Base-by-base conservation (phyloP, 2,888 invertebrate species). In the Eupithecia vulgata region DNA sequence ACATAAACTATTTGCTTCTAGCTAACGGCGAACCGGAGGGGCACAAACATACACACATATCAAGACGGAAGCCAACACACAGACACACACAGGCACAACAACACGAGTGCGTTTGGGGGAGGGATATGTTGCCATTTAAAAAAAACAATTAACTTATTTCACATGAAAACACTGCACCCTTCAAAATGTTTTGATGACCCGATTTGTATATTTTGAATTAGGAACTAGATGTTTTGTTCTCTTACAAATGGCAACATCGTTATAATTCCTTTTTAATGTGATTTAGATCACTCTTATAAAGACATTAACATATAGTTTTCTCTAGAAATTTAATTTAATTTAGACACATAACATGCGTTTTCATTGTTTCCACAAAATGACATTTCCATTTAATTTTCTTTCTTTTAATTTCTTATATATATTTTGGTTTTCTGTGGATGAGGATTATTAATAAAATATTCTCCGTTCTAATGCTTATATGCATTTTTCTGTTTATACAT, bases 281-380 rank as follows among this genome's bases (percentile, higher is more conserved):
- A 94, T 92, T 80, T 92, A 91, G 89, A 91, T 94, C 93, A 93
- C 94, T 87, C 87, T 87, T 90, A 92, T 93, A 94, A 94, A 94
- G 94, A 94, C 94, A 94, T 94, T 94, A 94, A 93, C 92, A 91
- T 87, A 87, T 93, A 93, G 92, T 90, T 90, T 86, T 80, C 78
- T 81, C 80, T 82, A 78, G 57, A 87, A 86, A 85, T 85, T 88
- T 83, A 88, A 89, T 83, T 83, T 73, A 76, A 77, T 79, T 71
- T 84, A 91, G 90, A 92, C 91, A 92, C 92, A 89, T 76, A 78
- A 80, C 80, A 79, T 75, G 73, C 75, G 73, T 87, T 83, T 73
- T 77, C 78, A 80, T 79, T 79, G 76, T 79, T 78, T 81, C 86
- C 85, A 90, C 89, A 90, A 78, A 72, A 73, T 85, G 84, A 90